Conservation (phyloP, 2,113 vertebrate genomes). For the Chlamydotis undulata region DNA sequence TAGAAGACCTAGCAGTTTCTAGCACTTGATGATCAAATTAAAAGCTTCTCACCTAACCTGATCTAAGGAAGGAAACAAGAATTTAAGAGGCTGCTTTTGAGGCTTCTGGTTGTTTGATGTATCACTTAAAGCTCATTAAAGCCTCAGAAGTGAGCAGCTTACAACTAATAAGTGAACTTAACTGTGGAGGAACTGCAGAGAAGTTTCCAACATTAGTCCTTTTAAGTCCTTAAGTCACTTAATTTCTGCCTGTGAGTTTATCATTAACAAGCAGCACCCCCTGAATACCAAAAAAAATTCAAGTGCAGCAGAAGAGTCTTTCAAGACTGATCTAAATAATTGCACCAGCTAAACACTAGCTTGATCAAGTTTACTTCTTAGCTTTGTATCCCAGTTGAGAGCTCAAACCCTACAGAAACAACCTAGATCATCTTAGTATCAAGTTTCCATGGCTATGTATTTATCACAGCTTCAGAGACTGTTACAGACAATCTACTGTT, state of each 20-base stretch:
- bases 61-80: neutral
- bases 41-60: neutral
- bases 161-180: neutral
- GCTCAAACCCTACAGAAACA: neutral
- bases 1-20: neutral
- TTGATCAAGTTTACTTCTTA: neutral
- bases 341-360: neutral
- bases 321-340: neutral
- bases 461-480: neutral
- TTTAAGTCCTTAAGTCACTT: neutral
- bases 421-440: neutral
- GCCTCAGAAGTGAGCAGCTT: neutral
- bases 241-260: neutral
- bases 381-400: neutral
- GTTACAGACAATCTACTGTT: neutral
- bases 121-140: neutral
- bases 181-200: neutral
- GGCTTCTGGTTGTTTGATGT: neutral
- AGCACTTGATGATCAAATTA: neutral
- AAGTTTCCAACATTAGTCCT: neutral
- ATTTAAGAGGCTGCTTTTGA: neutral
- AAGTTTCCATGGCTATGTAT: neutral
- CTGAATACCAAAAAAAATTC: neutral
- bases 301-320: neutral
- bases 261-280: neutral